phyloP scores from a whole-genome alignment of 1,140 invertebrate species.

The Uloborus diversus region DNA sequence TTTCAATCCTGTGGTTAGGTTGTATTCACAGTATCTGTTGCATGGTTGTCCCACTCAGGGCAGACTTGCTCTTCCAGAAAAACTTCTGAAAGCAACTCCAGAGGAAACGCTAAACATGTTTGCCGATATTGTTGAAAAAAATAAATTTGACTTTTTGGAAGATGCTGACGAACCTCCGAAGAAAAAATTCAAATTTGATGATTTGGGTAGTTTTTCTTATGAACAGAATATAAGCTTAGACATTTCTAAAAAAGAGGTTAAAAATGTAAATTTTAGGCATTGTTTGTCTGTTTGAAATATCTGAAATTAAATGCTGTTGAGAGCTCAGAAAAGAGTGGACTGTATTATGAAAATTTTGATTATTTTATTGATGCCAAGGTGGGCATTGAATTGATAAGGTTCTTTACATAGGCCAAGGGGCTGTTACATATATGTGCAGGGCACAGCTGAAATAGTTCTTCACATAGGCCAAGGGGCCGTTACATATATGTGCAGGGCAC shows the following conservation, averaged over 20 bases:
- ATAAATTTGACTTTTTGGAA: slow-evolving; percentile 42
- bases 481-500: too few species aligned
- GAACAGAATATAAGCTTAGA: slow-evolving; percentile 8
- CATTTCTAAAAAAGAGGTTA: neutral
- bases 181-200: slow-evolving; percentile 23
- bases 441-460: too few species aligned
- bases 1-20: slow-evolving; percentile 39
- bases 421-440: too few species aligned
- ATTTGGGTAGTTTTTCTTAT: neutral
- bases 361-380: too few species aligned
- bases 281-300: too few species aligned
- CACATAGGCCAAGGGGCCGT: too few species aligned
- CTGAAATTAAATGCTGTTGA: too few species aligned
- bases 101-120: slow-evolving; percentile 58
- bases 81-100: slow-evolving; percentile 6
- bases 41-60: slow-evolving; percentile 26
- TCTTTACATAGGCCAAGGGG: too few species aligned
- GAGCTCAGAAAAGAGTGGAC: too few species aligned
- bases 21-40: slow-evolving; percentile 26
- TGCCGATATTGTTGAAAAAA: slow-evolving; percentile 14
- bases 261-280: slow-evolving; percentile 1
- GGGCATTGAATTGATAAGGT: too few species aligned
- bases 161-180: slow-evolving; percentile 24
- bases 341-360: too few species aligned
- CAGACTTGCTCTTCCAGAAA: slow-evolving; percentile 7